Conservation (phyloP, 2,797 vertebrate species). For the Thripadectes ignobilis region DNA sequence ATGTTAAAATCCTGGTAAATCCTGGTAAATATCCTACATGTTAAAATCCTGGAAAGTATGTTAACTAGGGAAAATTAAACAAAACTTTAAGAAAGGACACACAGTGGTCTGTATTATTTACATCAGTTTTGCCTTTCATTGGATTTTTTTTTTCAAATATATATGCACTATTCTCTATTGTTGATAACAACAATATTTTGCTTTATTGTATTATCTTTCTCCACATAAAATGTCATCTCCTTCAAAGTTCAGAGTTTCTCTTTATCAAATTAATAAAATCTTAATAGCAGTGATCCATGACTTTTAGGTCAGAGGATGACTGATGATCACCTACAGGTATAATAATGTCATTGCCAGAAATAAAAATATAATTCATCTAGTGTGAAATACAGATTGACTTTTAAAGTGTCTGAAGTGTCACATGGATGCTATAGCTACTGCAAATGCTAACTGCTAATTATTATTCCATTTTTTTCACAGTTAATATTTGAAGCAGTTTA, state of each 20-base stretch:
- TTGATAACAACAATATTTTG: not conserved
- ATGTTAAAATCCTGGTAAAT: not conserved
- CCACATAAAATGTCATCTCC: slow-evolving; percentile 37
- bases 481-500: slow-evolving; percentile 59
- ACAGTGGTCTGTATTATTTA: not conserved
- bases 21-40: not conserved
- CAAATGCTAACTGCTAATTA: slow-evolving; percentile 42
- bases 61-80: not conserved
- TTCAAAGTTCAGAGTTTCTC: slow-evolving; percentile 41
- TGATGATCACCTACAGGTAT: slow-evolving; percentile 53
- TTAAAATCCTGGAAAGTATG: not conserved
- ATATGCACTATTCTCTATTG: not conserved
- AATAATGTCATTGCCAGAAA: slow-evolving; percentile 68
- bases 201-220: slow-evolving; percentile 5
- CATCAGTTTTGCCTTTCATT: not conserved
- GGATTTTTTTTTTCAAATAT: not conserved
- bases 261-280: slow-evolving; percentile 13
- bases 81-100: not conserved
- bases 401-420: slow-evolving; percentile 50
- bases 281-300: slow-evolving; percentile 60
- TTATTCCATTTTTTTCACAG: slow-evolving; percentile 20
- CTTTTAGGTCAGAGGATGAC: slow-evolving; percentile 63
- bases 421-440: not conserved
- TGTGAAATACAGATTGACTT: slow-evolving; percentile 67
- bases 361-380: slow-evolving; percentile 71